These are phyloP conservation scores for Botrylloides violaceus DNA, from an alignment of 23 tunicate species.

Conservation along the genomic window DNA sequence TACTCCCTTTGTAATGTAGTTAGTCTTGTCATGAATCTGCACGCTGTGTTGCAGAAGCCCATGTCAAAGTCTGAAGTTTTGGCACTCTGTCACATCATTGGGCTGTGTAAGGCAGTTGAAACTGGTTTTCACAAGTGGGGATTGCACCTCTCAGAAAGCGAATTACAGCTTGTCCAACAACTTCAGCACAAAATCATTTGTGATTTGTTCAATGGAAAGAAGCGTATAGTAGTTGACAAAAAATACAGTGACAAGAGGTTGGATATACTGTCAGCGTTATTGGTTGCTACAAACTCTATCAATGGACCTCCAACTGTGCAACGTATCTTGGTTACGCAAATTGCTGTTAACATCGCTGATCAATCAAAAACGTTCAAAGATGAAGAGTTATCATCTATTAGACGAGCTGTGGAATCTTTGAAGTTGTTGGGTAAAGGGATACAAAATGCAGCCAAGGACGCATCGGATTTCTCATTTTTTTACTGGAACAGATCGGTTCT, in stretches of 20 bases:
- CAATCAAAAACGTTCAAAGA: conserved; percentile 72
- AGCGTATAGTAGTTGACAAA: conserved; percentile 54
- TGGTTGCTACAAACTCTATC: conserved; percentile 45
- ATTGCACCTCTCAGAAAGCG: conserved; percentile 31
- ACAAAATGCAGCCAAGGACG: conserved; percentile 5
- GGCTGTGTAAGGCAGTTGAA: conserved; percentile 61
- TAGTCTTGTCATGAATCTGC: conserved; percentile 62
- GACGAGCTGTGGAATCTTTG: conserved; percentile 33
- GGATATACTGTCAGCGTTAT: conserved; percentile 73
- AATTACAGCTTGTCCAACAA: conserved; percentile 62
- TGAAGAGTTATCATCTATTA: conserved; percentile 39
- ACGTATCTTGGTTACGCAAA: conserved; percentile 52
- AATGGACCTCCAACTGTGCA: conserved; percentile 70
- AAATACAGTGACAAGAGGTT: conserved; percentile 78
- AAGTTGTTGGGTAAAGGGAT: conserved; percentile 36
- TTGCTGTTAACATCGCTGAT: conserved; percentile 67
- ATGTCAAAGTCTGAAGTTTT: conserved; percentile 68
- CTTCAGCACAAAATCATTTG: conserved; percentile 51
- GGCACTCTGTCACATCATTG: conserved; percentile 70
- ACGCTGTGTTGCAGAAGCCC: conserved; percentile 46
- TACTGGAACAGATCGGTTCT: conserved; percentile 85
- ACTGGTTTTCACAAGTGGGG: conserved; percentile 43
- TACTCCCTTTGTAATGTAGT: conserved; percentile 31
- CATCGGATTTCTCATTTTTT: conserved; percentile 64
- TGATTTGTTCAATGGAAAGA: conserved; percentile 58